Evolutionary conservation across 2,888 invertebrate species (phyloP).

Genomic region (Hirtodrosophila duncani): DNA sequence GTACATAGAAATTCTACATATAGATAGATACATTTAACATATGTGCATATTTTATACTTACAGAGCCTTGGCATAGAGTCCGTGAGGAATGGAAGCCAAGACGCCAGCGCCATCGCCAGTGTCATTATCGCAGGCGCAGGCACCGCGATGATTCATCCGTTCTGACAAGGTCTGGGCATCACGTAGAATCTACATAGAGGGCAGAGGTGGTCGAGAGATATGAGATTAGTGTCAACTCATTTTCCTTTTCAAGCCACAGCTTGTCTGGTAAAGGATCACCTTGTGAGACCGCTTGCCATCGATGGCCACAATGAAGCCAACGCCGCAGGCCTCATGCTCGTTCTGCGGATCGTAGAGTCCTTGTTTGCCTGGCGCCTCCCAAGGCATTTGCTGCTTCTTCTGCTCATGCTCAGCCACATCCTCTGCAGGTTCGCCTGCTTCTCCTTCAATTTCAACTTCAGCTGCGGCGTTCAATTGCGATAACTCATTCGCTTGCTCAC

Average conservation of each 20-base stretch:
- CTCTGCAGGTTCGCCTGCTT: too few species aligned
- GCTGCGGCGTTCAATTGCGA: constrained; percentile 45
- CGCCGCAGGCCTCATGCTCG: constrained; percentile 99
- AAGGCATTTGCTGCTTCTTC: constrained; percentile 80
- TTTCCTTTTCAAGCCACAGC: not conserved
- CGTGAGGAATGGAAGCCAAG: constrained; percentile 96
- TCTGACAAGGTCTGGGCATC: constrained; percentile 96
- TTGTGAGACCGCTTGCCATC: constrained; percentile 96
- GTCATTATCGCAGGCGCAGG: constrained; percentile 99
- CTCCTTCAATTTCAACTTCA: constrained; percentile 24
- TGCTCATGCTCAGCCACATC: constrained; percentile 30
- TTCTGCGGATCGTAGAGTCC: constrained; percentile 97
- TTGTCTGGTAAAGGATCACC: constrained; percentile 78
- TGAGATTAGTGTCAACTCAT: not conserved
- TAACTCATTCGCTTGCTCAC: constrained; percentile 45
- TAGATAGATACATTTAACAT: constrained; percentile 2
- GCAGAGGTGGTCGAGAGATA: not conserved
- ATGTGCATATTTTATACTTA: constrained; percentile 80
- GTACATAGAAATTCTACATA: constrained; percentile 13
- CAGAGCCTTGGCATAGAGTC: constrained; percentile 90
- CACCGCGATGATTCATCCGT: constrained; percentile 99
- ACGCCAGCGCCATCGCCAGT: constrained; percentile 99
- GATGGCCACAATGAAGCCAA: constrained; percentile 99
- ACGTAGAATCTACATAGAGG: constrained; percentile 86
- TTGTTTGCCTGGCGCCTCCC: constrained; percentile 91